A percentile compares a stretch with the other conserved stretches of the same genome.
phyloP scores from a whole-genome alignment of 2,888 invertebrate genomes.

The Xylota sylvarum region DNA sequence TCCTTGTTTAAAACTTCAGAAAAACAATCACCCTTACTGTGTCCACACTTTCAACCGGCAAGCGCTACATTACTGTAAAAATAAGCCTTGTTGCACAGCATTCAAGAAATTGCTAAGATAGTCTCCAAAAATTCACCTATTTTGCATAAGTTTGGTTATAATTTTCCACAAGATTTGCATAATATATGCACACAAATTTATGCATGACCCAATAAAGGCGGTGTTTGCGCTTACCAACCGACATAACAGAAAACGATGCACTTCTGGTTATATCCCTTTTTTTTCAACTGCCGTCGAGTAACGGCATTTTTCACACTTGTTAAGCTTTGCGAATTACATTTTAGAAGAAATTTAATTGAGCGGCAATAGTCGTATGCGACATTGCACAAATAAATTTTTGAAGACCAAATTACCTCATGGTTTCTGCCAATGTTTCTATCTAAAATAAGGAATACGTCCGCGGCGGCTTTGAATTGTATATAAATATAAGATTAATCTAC shows the following conservation, averaged over 20 bases:
- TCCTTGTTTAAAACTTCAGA: not conserved
- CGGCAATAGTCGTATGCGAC: conserved; percentile 46
- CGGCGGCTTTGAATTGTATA: conserved; percentile 27
- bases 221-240: conserved; percentile 18
- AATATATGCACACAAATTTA: conserved; percentile 57
- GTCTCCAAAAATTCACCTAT: conserved; percentile 12
- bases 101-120: not conserved
- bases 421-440: conserved; percentile 39
- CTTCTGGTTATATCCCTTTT: not conserved
- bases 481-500: conserved; percentile 23
- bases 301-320: conserved; percentile 30
- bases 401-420: conserved; percentile 62
- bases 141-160: conserved; percentile 69
- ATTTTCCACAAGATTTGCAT: conserved; percentile 61
- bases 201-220: conserved; percentile 58
- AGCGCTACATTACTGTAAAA: conserved; percentile 14
- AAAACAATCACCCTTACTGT: too few relatives aligned
- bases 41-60: conserved; percentile 20
- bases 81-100: not conserved
- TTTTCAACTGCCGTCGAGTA: conserved; percentile 28
- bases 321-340: conserved; percentile 9
- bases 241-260: conserved; percentile 49
- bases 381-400: conserved; percentile 35
- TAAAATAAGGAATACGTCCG: conserved; percentile 16
- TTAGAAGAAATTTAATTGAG: conserved; percentile 27